Conservation (phyloP, 2,888 invertebrate genomes). For the Cistogaster globosa region DNA sequence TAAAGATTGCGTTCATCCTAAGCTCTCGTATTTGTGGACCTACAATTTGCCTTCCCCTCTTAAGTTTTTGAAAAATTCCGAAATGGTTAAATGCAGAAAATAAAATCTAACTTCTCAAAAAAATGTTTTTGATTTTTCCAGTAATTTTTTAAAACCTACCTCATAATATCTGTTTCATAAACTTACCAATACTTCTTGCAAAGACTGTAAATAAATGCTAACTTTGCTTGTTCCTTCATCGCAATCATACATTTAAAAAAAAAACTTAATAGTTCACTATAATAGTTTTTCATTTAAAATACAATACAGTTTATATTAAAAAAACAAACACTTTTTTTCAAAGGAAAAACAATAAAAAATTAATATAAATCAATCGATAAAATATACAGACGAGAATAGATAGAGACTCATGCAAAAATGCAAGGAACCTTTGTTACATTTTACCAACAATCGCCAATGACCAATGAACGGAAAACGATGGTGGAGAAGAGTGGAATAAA, state of each 20-base stretch:
- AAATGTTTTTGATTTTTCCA: too few species aligned
- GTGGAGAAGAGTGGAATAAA: not conserved
- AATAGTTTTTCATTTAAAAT: slow-evolving; percentile 12
- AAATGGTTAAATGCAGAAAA: too few species aligned
- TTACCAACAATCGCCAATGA: slow-evolving; percentile 6
- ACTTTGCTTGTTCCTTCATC: not conserved
- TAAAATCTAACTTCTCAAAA: too few species aligned
- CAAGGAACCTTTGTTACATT: not conserved
- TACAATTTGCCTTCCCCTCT: too few species aligned
- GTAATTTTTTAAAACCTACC: too few species aligned
- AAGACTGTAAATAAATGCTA: not conserved
- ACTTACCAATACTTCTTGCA: too few species aligned
- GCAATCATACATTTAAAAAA: not conserved
- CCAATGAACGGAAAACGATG: not conserved
- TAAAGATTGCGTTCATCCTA: too few species aligned
- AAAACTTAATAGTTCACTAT: too few species aligned
- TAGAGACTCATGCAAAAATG: not conserved
- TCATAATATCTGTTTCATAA: too few species aligned
- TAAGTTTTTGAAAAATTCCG: too few species aligned
- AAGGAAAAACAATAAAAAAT: slow-evolving; percentile 19
- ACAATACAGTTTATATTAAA: slow-evolving; percentile 6
- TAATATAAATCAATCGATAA: slow-evolving; percentile 41
- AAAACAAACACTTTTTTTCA: not conserved
- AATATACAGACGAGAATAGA: slow-evolving; percentile 25
- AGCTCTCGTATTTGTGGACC: too few species aligned